These are phyloP conservation scores for Scaeva pyrastri DNA, from an alignment of 2,888 invertebrate genomes.

Conservation along the genomic window DNA sequence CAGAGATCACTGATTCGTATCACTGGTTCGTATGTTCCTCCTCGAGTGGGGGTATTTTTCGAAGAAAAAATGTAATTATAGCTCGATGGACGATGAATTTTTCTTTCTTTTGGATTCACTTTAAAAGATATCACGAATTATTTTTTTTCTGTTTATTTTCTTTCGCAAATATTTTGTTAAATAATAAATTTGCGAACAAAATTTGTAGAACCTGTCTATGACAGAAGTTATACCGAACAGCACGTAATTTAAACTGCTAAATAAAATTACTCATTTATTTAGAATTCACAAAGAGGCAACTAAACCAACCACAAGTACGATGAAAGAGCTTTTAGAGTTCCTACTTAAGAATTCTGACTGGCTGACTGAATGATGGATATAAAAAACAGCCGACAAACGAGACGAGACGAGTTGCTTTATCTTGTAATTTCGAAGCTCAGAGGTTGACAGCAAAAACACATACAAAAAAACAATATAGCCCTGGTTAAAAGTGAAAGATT, in stretches of 20 bases:
- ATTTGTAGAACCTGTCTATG: constrained; percentile 26
- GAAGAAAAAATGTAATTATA: constrained; percentile 58
- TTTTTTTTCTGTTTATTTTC: constrained; percentile 29
- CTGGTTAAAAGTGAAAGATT: constrained; percentile 28
- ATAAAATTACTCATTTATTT: constrained; percentile 73
- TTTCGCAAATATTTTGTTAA: constrained; percentile 47
- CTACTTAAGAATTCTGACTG: constrained; percentile 41
- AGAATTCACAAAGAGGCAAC: constrained; percentile 57
- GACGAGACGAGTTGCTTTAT: background rate
- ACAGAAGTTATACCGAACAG: constrained; percentile 61
- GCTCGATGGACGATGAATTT: constrained; percentile 4
- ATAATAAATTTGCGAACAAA: constrained; percentile 60
- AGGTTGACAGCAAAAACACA: constrained; percentile 19
- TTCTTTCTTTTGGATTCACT: background rate
- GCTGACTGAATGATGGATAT: constrained; percentile 8
- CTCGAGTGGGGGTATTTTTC: constrained; percentile 49
- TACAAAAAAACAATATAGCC: constrained; percentile 23
- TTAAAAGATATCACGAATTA: background rate
- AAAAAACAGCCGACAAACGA: constrained; percentile 8
- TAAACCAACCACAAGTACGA: background rate
- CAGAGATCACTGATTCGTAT: constrained; percentile 43
- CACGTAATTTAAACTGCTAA: constrained; percentile 67
- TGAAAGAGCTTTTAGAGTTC: constrained; percentile 60
- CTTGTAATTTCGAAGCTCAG: background rate
- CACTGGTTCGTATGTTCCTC: constrained; percentile 42